These are phyloP conservation scores for Allolobophora icterica DNA, from an alignment of 2,888 invertebrate genomes.

Conservation along the genomic window DNA sequence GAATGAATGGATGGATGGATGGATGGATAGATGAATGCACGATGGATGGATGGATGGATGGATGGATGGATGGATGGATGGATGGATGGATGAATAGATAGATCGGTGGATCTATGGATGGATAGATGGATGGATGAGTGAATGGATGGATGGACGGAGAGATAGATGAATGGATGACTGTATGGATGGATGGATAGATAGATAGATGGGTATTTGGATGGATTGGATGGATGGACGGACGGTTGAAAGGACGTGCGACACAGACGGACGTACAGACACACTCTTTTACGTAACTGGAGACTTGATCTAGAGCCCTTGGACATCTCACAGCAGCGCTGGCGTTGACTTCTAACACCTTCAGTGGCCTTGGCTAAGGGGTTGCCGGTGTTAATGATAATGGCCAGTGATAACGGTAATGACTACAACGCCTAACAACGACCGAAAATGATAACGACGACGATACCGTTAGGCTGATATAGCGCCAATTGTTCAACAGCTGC, in stretches of 20 bases:
- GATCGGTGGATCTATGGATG: not conserved
- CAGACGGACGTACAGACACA: too few species aligned
- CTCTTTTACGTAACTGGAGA: too few species aligned
- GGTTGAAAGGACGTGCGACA: too few species aligned
- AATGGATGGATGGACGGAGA: not conserved
- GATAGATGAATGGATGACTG: not conserved
- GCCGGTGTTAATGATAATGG: not conserved
- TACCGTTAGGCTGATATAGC: not conserved
- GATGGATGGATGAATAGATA: too few species aligned
- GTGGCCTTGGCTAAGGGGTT: not conserved
- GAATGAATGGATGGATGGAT: not conserved
- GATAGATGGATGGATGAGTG: not conserved
- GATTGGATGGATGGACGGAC: too few species aligned
- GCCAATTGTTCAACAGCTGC: not conserved
- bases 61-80: too few species aligned
- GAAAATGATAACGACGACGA: not conserved
- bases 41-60: not conserved
- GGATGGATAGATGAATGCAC: not conserved
- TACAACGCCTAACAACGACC: too few species aligned
- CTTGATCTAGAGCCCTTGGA: not conserved
- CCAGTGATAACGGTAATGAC: not conserved
- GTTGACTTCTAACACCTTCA: not conserved
- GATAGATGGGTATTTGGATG: not conserved
- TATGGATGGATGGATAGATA: not conserved
- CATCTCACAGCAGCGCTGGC: not conserved